Evolutionary conservation across 2,797 vertebrate species (phyloP), one percentile per base, ranked within the genome.

Genomic region (Hoplostethus atlanticus): DNA sequence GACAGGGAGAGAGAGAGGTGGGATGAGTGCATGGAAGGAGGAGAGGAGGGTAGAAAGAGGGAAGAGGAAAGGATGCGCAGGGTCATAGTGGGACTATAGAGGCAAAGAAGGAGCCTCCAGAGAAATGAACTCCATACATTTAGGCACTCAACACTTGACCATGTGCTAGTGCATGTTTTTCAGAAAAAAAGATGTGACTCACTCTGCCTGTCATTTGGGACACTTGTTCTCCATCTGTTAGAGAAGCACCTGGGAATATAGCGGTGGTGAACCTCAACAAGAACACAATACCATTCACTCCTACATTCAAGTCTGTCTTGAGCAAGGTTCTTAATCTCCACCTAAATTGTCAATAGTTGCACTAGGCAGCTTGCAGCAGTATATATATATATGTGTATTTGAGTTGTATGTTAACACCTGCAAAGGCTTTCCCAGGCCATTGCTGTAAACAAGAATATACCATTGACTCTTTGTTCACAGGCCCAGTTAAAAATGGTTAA

Each of bases 1-100:
- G 66, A 79, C 6, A 58, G 38, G 47, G 17, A 44, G 52, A 31
- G 64, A 59, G 10, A 64, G 71, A 63, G 11, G 53, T 55, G 52
- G 59, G 52, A 74, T 64, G 65, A 58, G 61, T 70, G 53, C 25
- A 30, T 48, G 30, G 38, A 15, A 7, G 40, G 6, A 60, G 17
- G 59, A 77, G 21, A 52, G 56, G 15, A 17, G 17, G 54, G 36
- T 4, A 46, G 46, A 31, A 1, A 50, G 42, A 15, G 12, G 42
- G 12, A 44, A 44, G 12, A 15, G 12, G 42, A 44, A 44, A 44
- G 12, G 11, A 3, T 8, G 2, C 57, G 50, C 13, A 56, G n/a
- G 21, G 50, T 58, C 59, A 69, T 71, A 46, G 53, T 51, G 52
- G 12, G 13, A 64, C 58, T 17, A 30, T 28, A n/a, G 7, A 38